Conservation (phyloP, 2,888 invertebrate genomes). For the Nomada fucata region DNA sequence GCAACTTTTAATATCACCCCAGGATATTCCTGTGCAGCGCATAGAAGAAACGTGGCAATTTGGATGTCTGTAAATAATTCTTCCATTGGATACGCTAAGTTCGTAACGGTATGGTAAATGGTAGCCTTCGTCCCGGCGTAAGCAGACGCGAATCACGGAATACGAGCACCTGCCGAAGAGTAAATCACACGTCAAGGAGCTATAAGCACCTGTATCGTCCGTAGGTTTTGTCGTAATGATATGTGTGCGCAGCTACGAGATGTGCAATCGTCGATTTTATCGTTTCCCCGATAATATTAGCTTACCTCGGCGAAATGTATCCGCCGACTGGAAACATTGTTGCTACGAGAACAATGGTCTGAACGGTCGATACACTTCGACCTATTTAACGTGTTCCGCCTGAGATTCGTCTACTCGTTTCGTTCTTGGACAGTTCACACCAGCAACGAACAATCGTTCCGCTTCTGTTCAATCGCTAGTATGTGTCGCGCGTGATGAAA, state of each 20-base stretch:
- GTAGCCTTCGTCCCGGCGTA: neutral
- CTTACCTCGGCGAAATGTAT: neutral
- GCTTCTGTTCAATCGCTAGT: no score
- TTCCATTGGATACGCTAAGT: neutral
- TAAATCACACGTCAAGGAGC: neutral
- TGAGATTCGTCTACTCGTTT: slow-evolving; percentile 41
- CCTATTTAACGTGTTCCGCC: slow-evolving; percentile 50
- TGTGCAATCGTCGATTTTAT: slow-evolving; percentile 40
- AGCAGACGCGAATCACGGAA: slow-evolving; percentile 15
- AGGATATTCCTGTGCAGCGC: no score
- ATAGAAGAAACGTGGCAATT: neutral
- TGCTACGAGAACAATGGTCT: slow-evolving; percentile 17
- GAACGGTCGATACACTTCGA: slow-evolving; percentile 41
- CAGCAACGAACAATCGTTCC: no score
- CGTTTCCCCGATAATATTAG: slow-evolving; percentile 34
- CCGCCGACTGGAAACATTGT: slow-evolving; percentile 21
- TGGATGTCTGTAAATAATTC: neutral
- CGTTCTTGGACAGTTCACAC: no score
- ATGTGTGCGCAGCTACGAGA: neutral
- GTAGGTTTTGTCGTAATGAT: neutral
- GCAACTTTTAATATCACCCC: no score
- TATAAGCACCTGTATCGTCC: neutral
- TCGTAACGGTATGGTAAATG: slow-evolving; percentile 25
- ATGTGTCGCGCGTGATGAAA: no score
- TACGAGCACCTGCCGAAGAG: slow-evolving; percentile 7